phyloP scores from a whole-genome alignment of 2,797 vertebrate genomes.

The Labeo calbasu region DNA sequence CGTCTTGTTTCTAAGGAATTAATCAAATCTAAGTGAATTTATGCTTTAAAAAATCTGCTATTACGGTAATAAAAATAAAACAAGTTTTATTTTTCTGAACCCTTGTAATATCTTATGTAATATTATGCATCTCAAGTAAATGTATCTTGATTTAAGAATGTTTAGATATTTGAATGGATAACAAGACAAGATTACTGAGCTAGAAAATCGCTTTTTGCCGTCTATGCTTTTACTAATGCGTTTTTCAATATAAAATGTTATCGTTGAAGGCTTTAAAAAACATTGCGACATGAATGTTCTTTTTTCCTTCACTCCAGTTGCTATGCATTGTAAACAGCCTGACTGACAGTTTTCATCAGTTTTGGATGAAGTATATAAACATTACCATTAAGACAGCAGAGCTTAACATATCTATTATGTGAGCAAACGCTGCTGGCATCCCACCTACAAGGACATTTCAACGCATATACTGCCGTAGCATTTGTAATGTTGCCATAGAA shows the following conservation, averaged over 20 bases:
- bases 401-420: neutral
- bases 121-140: neutral
- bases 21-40: neutral
- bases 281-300: neutral
- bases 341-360: neutral
- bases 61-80: neutral
- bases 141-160: neutral
- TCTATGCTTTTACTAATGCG: neutral
- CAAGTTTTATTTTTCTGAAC: no score
- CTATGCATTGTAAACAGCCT: neutral
- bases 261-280: neutral
- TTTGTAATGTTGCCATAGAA: conserved; percentile 81
- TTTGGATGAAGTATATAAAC: neutral
- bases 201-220: neutral
- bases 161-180: neutral
- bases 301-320: neutral
- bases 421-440: neutral
- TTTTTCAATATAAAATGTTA: neutral
- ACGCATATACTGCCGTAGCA: conserved; percentile 70
- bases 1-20: neutral
- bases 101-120: neutral
- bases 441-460: conserved; percentile 63
- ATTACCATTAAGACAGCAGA: conserved; percentile 10
- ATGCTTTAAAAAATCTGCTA: neutral
- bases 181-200: neutral